These are phyloP conservation scores for Ceratina calcarata DNA, from an alignment of 1,140 invertebrate genomes.

Conservation along the genomic window DNA sequence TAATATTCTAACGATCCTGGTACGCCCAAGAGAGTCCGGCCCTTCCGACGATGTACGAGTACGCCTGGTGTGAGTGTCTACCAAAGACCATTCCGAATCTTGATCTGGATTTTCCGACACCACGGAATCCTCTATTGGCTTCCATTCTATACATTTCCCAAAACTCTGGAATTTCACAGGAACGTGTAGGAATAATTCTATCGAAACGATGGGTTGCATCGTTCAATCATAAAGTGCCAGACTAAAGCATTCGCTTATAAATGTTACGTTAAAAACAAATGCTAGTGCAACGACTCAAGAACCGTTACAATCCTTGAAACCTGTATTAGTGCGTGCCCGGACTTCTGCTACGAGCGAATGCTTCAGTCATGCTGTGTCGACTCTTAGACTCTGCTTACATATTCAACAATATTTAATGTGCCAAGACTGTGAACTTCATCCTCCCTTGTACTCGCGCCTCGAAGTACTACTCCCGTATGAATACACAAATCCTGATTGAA, in stretches of 20 bases:
- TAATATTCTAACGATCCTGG: slow-evolving; percentile 83
- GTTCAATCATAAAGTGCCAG: too few species aligned
- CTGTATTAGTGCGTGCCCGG: too few species aligned
- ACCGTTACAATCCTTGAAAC: too few species aligned
- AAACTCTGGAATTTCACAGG: slow-evolving; percentile 72
- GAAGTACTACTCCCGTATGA: slow-evolving; percentile 77
- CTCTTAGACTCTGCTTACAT: slow-evolving; percentile 67
- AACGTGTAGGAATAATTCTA: neutral
- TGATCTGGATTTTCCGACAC: slow-evolving; percentile 87
- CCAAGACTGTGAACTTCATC: slow-evolving; percentile 78
- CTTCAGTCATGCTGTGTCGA: too few species aligned
- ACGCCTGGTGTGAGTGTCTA: slow-evolving; percentile 85
- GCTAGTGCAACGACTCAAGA: neutral
- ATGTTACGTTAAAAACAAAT: too few species aligned
- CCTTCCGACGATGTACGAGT: slow-evolving; percentile 80
- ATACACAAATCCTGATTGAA: slow-evolving; percentile 77
- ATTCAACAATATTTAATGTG: slow-evolving; percentile 79
- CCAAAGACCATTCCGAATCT: slow-evolving; percentile 90
- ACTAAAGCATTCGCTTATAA: too few species aligned
- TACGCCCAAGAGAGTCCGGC: slow-evolving; percentile 80
- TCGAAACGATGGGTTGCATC: neutral
- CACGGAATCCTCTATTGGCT: slow-evolving; percentile 86
- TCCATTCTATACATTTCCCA: slow-evolving; percentile 88
- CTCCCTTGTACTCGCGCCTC: slow-evolving; percentile 73
- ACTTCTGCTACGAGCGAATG: too few species aligned